phyloP scores from a whole-genome alignment of 2,113 vertebrate genomes.

The Rhipidura dahli region DNA sequence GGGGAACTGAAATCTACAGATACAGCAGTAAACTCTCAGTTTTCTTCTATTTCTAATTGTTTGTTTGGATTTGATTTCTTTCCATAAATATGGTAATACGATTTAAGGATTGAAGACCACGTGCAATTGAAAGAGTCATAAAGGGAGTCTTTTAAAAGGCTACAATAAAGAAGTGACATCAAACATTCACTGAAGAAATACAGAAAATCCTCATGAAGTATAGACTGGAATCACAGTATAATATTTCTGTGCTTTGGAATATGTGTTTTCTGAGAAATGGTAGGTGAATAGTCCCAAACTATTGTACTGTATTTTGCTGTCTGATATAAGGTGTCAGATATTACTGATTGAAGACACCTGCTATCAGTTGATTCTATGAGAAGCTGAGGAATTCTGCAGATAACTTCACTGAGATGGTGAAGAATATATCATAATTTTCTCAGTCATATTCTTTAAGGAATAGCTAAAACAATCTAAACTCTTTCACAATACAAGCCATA shows the following conservation, averaged over 20 bases:
- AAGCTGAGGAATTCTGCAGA: not conserved
- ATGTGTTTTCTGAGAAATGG: not conserved
- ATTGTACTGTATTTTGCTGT: not conserved
- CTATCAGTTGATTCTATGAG: not conserved
- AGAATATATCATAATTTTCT: not conserved
- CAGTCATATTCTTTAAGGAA: not conserved
- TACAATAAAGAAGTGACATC: conserved; percentile 5
- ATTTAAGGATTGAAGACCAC: conserved; percentile 35
- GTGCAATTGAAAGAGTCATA: conserved; percentile 29
- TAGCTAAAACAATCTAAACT: not conserved
- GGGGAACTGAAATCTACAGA: not conserved
- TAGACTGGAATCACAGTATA: not conserved
- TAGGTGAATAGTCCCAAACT: not conserved
- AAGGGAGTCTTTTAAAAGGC: conserved; percentile 22
- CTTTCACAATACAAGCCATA: not conserved
- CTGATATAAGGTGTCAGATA: not conserved
- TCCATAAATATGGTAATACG: conserved; percentile 52
- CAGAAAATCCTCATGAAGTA: not conserved
- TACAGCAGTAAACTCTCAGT: conserved; percentile 12
- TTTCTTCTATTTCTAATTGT: conserved; percentile 38
- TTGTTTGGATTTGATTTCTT: conserved; percentile 57
- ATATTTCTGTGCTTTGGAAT: not conserved
- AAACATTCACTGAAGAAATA: not conserved
- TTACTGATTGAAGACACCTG: not conserved
- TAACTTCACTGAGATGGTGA: not conserved